A percentile compares a stretch with the other conserved stretches of the same genome.
Conservation (phyloP, 2,113 vertebrate species). For the Bufo gargarizans region DNA sequence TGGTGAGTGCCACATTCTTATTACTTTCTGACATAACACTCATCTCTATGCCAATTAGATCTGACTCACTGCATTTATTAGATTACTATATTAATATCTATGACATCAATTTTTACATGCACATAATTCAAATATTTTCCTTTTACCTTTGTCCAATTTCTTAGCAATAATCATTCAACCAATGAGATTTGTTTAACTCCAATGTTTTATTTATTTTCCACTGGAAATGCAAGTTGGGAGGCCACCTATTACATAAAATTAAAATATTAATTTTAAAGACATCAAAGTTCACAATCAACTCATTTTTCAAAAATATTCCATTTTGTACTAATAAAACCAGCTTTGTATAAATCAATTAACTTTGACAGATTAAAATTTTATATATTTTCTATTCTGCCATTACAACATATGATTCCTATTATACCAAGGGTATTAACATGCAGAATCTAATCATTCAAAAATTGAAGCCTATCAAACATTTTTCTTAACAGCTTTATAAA, state of each 20-base stretch:
- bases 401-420: background rate
- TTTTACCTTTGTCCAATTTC: background rate
- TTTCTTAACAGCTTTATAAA: slow-evolving; percentile 40
- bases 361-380: background rate
- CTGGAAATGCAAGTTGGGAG: background rate
- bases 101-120: background rate
- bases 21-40: no score
- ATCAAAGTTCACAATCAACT: background rate
- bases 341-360: background rate
- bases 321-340: background rate
- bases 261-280: background rate
- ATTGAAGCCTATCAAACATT: background rate
- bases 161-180: background rate
- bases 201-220: no score
- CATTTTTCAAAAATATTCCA: background rate
- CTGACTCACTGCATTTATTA: no score
- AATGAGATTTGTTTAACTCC: background rate
- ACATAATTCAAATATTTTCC: background rate
- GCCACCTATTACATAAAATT: background rate
- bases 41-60: no score
- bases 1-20: no score
- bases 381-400: background rate
- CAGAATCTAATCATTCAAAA: background rate
- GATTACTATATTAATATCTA: no score
- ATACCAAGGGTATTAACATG: background rate